Conservation (phyloP, 2,888 invertebrate species). For the Tillus elongatus region DNA sequence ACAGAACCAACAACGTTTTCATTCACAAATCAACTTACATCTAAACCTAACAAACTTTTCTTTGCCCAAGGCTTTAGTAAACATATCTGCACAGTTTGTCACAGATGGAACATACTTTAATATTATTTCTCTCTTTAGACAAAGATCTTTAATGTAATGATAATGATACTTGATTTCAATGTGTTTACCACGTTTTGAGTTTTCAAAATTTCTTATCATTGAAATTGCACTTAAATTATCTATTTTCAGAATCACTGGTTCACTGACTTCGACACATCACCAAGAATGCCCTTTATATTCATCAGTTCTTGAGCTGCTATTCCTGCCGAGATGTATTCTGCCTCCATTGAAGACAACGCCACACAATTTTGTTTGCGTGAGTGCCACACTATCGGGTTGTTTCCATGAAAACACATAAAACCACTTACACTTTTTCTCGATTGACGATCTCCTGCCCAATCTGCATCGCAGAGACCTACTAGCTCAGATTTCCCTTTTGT, state of each 20-base stretch:
- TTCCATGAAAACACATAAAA: constrained; percentile 15
- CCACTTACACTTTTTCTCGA: constrained; percentile 15
- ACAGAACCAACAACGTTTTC: no score
- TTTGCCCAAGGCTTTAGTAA: constrained; percentile 1
- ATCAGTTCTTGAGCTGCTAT: constrained; percentile 11
- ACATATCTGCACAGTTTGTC: neutral
- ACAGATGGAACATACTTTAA: no score
- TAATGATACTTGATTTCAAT: neutral
- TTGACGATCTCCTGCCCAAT: constrained; percentile 16
- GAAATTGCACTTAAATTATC: neutral
- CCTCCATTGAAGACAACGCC: constrained; percentile 19
- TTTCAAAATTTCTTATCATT: neutral
- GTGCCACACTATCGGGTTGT: constrained; percentile 19
- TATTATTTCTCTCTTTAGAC: no score
- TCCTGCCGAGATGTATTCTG: constrained; percentile 17
- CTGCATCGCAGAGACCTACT: constrained; percentile 17
- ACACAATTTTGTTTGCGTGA: constrained; percentile 21
- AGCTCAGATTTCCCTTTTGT: neutral
- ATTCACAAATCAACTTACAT: no score
- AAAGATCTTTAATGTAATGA: neutral
- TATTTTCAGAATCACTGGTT: constrained; percentile 1
- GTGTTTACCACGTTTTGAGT: constrained; percentile 1
- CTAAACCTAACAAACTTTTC: constrained; percentile 3
- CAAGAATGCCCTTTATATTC: constrained; percentile 12
- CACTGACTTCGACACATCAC: neutral